Evolutionary conservation across 2,888 invertebrate species (phyloP).

Genomic region (Arenicola marina): DNA sequence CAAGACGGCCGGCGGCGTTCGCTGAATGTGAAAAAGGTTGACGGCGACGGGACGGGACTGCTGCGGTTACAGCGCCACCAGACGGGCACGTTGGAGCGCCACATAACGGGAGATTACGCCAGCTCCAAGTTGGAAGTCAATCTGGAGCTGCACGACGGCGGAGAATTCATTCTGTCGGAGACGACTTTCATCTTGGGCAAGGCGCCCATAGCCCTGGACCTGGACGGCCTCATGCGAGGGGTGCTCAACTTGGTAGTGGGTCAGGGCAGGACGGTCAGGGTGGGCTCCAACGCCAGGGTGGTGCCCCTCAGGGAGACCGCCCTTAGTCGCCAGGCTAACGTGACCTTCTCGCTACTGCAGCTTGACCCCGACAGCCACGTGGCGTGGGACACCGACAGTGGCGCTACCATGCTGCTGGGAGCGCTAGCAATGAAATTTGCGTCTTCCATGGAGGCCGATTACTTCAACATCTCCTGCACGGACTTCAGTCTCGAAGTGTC

Average conservation of each 20-base stretch:
- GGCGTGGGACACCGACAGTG: constrained; percentile 39
- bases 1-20: constrained; percentile 33
- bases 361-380: constrained; percentile 41
- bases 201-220: constrained; percentile 39
- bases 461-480: constrained; percentile 37
- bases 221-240: constrained; percentile 41
- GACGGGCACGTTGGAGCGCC: constrained; percentile 40
- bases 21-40: constrained; percentile 38
- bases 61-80: constrained; percentile 40
- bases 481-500: constrained; percentile 39
- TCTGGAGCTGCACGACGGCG: constrained; percentile 44
- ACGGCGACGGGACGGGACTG: constrained; percentile 45
- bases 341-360: constrained; percentile 42
- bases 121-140: constrained; percentile 43
- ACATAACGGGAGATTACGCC: constrained; percentile 12
- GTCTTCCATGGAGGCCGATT: constrained; percentile 39
- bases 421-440: constrained; percentile 38
- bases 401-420: constrained; percentile 39
- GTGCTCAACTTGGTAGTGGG: constrained; percentile 35
- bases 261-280: constrained; percentile 36
- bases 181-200: constrained; percentile 41
- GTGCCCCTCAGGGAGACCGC: constrained; percentile 36
- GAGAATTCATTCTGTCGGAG: constrained; percentile 44
- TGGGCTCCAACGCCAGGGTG: constrained; percentile 41
- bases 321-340: constrained; percentile 25